Percentiles rank a stretch among this genome's conserved stretches.
These are phyloP conservation scores for Seriola dumerili DNA, from an alignment of 2,113 vertebrate species.

Conservation along the genomic window DNA sequence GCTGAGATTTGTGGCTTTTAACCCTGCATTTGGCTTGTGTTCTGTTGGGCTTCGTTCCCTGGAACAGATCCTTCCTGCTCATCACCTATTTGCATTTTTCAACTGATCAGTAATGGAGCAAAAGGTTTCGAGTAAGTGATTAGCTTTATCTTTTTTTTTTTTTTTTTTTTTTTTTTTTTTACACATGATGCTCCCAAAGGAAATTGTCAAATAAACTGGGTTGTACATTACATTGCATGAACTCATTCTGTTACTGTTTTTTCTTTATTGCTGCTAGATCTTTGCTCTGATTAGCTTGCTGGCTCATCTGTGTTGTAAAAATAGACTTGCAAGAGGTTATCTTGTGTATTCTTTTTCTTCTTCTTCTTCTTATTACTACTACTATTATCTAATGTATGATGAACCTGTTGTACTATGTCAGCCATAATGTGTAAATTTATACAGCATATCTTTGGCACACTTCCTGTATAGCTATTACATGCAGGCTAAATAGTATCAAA, in stretches of 20 bases:
- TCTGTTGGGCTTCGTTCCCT: neutral
- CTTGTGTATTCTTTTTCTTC: too few relatives aligned
- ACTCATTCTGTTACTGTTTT: neutral
- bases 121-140: neutral
- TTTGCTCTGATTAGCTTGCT: neutral
- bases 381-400: too few relatives aligned
- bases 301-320: neutral
- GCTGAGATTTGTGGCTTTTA: neutral
- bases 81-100: neutral
- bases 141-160: neutral
- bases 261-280: neutral
- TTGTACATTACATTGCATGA: too few relatives aligned
- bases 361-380: too few relatives aligned
- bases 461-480: neutral
- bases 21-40: neutral
- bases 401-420: too few relatives aligned
- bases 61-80: slow-evolving; percentile 11
- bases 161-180: neutral
- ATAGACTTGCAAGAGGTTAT: too few relatives aligned
- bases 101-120: neutral
- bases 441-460: too few relatives aligned
- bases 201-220: neutral
- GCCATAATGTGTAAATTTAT: too few relatives aligned
- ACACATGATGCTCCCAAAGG: neutral
- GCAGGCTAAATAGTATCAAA: neutral